phyloP scores from a whole-genome alignment of 2,797 vertebrate genomes.

The Myotis pilosus region DNA sequence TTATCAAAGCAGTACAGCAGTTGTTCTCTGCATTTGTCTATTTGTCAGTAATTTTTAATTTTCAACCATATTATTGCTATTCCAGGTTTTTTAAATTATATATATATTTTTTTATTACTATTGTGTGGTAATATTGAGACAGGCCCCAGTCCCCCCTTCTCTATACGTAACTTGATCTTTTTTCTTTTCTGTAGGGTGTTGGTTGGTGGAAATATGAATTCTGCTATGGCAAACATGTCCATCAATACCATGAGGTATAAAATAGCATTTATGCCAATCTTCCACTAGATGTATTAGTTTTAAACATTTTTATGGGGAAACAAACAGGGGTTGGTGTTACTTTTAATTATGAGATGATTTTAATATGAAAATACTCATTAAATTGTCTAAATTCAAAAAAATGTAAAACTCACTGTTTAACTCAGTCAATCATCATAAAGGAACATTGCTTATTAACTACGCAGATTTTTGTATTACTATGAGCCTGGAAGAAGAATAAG shows the following conservation, averaged over 20 bases:
- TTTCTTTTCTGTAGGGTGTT: conserved; percentile 89
- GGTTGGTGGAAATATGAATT: conserved; percentile 99
- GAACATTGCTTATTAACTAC: background rate
- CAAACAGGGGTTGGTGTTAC: background rate
- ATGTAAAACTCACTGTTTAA: conserved; percentile 17
- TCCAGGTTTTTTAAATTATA: background rate
- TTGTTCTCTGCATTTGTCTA: background rate
- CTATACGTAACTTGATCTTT: conserved; percentile 32
- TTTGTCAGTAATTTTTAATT: background rate
- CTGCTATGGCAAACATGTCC: conserved; percentile 97
- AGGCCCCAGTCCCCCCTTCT: background rate
- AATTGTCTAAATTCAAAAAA: conserved; percentile 20
- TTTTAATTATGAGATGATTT: conserved; percentile 47
- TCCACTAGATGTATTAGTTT: conserved; percentile 41
- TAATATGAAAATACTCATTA: conserved; percentile 14
- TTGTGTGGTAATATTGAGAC: background rate
- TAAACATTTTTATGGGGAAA: background rate
- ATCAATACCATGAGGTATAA: conserved; percentile 97
- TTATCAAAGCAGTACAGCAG: background rate
- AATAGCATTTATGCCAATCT: background rate
- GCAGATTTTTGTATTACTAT: background rate
- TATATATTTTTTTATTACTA: background rate
- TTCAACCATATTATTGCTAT: background rate
- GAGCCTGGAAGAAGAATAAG: background rate
- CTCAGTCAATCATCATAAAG: background rate